Evolutionary conservation across 2,113 vertebrate species (phyloP).

Genomic region (Grus americana): DNA sequence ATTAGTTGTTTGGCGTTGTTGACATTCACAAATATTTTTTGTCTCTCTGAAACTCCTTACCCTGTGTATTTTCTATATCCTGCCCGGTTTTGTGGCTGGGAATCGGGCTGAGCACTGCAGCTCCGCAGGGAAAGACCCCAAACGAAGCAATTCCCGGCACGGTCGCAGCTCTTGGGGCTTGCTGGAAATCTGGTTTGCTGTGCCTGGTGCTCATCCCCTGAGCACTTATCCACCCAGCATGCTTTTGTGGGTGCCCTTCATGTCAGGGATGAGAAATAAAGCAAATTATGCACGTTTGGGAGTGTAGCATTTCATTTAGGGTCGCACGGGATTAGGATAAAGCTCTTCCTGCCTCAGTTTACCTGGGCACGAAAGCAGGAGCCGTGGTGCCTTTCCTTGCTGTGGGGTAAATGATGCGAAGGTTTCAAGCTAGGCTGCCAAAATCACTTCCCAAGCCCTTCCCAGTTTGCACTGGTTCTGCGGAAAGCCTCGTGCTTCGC

Average conservation of each 20-base stretch:
- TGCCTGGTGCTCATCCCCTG: background rate
- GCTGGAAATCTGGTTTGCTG: background rate
- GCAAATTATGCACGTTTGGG: rapidly evolving
- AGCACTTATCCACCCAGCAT: rapidly evolving
- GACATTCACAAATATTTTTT: background rate
- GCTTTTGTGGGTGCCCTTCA: background rate
- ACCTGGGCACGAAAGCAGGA: background rate
- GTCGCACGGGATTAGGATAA: background rate
- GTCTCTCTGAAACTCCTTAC: background rate
- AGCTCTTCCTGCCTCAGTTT: background rate
- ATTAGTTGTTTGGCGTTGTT: background rate
- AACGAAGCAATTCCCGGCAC: background rate
- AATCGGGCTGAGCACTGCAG: background rate
- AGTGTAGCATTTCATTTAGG: rapidly evolving
- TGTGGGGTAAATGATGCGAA: rapidly evolving
- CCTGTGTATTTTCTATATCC: rapidly evolving
- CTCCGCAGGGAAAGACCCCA: background rate
- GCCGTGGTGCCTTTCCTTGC: background rate
- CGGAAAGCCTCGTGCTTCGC: background rate
- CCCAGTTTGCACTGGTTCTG: background rate
- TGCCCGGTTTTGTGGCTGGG: background rate
- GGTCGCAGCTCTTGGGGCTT: rapidly evolving
- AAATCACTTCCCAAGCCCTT: background rate
- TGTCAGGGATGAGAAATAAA: background rate
- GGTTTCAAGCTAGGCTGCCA: background rate